Evolutionary conservation across 2,113 vertebrate species (phyloP).

Genomic region (Hippocampus zosterae): DNA sequence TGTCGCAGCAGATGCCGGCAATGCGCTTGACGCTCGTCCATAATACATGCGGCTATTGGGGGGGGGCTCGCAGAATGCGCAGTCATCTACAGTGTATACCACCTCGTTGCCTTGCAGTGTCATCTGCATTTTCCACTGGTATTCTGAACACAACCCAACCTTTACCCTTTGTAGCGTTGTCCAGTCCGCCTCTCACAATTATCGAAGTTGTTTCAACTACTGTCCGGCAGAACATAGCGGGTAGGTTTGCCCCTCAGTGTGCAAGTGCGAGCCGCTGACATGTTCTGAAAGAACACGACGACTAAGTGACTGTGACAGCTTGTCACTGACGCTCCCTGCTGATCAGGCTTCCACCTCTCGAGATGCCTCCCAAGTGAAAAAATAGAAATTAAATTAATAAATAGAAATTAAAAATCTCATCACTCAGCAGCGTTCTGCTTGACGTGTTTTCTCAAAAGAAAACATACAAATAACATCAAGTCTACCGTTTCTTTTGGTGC

Average conservation of each 20-base stretch:
- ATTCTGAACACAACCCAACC: no score
- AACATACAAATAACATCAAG: no score
- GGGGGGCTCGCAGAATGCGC: conserved; percentile 14
- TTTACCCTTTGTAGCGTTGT: no score
- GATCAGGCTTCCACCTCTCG: no score
- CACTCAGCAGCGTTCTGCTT: background rate
- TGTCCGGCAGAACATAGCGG: background rate
- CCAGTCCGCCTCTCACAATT: no score
- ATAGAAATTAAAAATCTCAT: conserved; percentile 1
- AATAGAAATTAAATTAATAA: no score
- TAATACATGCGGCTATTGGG: conserved; percentile 58
- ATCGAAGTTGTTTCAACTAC: background rate
- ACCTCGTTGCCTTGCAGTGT: no score
- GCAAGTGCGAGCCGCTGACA: conserved; percentile 13
- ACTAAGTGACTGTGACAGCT: conserved; percentile 41
- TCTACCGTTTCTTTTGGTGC: no score
- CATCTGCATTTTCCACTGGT: no score
- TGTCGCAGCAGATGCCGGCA: conserved; percentile 38
- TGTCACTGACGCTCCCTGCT: conserved; percentile 40
- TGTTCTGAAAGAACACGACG: conserved; percentile 25
- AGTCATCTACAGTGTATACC: no score
- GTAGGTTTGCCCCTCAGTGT: background rate
- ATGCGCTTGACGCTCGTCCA: conserved; percentile 32
- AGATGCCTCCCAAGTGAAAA: no score
- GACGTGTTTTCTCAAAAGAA: no score